These are phyloP conservation scores for Gryllus longicercus DNA, from an alignment of 2,888 invertebrate species.

Conservation along the genomic window DNA sequence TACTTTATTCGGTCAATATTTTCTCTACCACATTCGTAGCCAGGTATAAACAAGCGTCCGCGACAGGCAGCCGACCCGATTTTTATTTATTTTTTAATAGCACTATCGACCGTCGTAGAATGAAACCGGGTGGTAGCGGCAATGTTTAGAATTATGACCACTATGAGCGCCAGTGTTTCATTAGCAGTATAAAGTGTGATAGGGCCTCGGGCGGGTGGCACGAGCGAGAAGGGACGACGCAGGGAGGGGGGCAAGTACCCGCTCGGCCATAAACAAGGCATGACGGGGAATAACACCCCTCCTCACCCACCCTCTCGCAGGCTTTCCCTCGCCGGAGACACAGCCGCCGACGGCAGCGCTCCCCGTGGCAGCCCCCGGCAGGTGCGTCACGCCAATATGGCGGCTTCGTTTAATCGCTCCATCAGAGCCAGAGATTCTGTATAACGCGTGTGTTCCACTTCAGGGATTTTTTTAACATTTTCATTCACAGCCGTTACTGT, in stretches of 20 bases:
- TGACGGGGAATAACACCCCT: not conserved
- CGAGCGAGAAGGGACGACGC: not conserved
- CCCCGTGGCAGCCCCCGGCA: not conserved
- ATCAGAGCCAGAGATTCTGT: not conserved
- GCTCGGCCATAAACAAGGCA: not conserved
- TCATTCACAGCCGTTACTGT: not conserved
- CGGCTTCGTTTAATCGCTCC: not conserved
- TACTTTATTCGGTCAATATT: not conserved
- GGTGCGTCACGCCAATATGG: not conserved
- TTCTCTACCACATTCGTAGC: not conserved
- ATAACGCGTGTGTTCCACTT: too few species aligned
- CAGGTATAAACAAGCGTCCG: not conserved
- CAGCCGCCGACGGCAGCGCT: too few species aligned
- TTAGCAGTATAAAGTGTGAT: constrained; percentile 17
- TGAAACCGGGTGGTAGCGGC: not conserved
- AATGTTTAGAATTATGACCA: constrained; percentile 8
- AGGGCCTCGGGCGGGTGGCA: not conserved
- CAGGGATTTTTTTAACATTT: not conserved
- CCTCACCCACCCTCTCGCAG: not conserved
- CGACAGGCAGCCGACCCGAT: not conserved
- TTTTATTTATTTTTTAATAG: constrained; percentile 17
- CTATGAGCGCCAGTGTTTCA: constrained; percentile 17
- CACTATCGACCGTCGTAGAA: not conserved
- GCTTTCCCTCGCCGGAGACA: too few species aligned
- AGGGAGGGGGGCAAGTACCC: not conserved